These are phyloP conservation scores for Drosophila sturtevanti DNA, from an alignment of 1,140 invertebrate species.

Conservation along the genomic window DNA sequence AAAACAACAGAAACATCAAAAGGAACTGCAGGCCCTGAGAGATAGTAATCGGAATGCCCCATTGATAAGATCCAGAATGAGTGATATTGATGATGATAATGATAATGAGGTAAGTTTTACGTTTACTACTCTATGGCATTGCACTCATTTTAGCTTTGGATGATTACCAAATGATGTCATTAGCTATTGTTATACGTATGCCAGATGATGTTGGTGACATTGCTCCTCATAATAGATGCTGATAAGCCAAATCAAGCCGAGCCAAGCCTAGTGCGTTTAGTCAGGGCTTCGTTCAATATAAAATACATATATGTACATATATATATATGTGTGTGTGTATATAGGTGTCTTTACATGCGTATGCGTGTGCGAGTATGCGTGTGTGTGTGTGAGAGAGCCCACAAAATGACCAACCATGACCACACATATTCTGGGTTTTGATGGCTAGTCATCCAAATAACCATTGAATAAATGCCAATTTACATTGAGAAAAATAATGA, in stretches of 20 bases:
- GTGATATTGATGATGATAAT: slow-evolving; percentile 27
- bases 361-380: background rate
- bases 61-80: slow-evolving; percentile 39
- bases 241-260: slow-evolving; percentile 1
- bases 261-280: background rate
- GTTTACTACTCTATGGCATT: slow-evolving; percentile 42
- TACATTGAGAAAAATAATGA: background rate
- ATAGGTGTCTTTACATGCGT: background rate
- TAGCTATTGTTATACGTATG: slow-evolving; percentile 49
- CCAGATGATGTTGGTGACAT: slow-evolving; percentile 16
- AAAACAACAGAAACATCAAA: slow-evolving; percentile 62
- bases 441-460: background rate
- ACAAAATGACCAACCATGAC: slow-evolving; percentile 9
- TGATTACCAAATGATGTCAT: slow-evolving; percentile 64
- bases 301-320: background rate
- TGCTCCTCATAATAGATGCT: slow-evolving; percentile 27
- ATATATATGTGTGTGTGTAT: background rate
- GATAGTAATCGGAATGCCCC: slow-evolving; percentile 53
- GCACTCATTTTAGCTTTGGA: slow-evolving; percentile 41
- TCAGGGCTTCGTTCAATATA: background rate
- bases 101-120: slow-evolving; percentile 64
- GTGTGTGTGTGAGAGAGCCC: background rate
- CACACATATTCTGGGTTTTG: slow-evolving; percentile 3
- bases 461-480: slow-evolving; percentile 5
- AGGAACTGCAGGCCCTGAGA: slow-evolving; percentile 50